Conservation (phyloP, 64 coral and sea anemone genomes). For the Astreopora myriophthalma region DNA sequence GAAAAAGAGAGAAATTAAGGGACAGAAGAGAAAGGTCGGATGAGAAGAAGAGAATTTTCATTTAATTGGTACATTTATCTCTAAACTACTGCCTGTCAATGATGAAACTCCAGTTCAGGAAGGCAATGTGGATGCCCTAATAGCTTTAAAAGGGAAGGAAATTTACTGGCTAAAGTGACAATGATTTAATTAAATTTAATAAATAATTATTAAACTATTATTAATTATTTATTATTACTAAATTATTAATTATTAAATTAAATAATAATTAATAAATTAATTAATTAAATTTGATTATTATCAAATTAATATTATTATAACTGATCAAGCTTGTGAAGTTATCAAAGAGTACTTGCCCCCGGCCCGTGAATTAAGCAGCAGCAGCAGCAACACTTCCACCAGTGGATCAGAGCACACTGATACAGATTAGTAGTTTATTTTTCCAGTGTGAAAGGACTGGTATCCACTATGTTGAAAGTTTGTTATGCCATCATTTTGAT, state of each 20-base stretch:
- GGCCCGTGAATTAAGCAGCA: neutral
- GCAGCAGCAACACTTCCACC: conserved; percentile 20
- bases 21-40: conserved; percentile 55
- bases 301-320: no score
- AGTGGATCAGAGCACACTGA: conserved; percentile 48
- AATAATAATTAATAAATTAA: no score
- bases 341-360: conserved; percentile 19
- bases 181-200: no score
- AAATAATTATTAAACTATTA: no score
- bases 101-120: conserved; percentile 53
- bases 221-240: no score
- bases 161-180: conserved; percentile 54
- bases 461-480: conserved; percentile 45
- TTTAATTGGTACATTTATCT: conserved; percentile 64
- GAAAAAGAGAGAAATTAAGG: conserved; percentile 58
- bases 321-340: conserved; percentile 49
- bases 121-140: conserved; percentile 48
- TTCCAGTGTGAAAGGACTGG: conserved; percentile 52
- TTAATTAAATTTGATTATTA: no score
- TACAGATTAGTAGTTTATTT: conserved; percentile 57
- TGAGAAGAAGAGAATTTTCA: conserved; percentile 63
- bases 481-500: conserved; percentile 61
- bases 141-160: conserved; percentile 55
- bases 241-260: no score
- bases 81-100: conserved; percentile 65